These are phyloP conservation scores for Parthenolecanium corni DNA, from an alignment of 2,888 invertebrate species.

Conservation along the genomic window DNA sequence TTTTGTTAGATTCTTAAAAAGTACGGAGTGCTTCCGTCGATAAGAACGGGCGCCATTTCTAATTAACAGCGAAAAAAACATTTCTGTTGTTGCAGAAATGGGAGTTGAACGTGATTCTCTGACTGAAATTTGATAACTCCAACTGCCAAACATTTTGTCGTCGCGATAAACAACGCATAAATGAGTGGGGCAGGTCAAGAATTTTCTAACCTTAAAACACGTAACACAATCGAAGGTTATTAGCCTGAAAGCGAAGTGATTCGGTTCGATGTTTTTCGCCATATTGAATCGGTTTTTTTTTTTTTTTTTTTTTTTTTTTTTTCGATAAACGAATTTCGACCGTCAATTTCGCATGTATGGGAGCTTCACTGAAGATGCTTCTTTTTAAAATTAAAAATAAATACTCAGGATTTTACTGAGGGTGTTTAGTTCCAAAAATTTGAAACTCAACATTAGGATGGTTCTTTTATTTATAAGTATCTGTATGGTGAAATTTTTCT, in stretches of 20 bases:
- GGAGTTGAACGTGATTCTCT: constrained; percentile 23
- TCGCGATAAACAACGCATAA: constrained; percentile 17
- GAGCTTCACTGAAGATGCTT: no score
- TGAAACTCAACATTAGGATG: no score
- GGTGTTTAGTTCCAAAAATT: no score
- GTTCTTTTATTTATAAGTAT: no score
- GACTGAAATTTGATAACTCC: constrained; percentile 25
- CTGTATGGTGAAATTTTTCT: no score
- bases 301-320: background rate
- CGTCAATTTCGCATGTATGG: no score
- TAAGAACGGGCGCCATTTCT: constrained; percentile 10
- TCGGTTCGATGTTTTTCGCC: background rate
- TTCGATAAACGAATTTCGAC: no score
- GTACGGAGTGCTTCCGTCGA: constrained; percentile 1
- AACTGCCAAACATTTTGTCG: constrained; percentile 16
- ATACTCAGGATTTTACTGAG: no score
- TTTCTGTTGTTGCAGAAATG: background rate
- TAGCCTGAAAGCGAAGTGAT: constrained; percentile 14
- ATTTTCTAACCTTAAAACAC: constrained; percentile 22
- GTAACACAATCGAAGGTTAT: constrained; percentile 16
- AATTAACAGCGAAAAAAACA: background rate
- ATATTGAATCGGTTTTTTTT: constrained; percentile 10
- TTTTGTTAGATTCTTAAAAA: no score
- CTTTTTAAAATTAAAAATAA: no score
- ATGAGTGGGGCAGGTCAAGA: constrained; percentile 28